These are phyloP conservation scores for Seira musarum DNA, from an alignment of 2,888 invertebrate genomes.

Conservation along the genomic window DNA sequence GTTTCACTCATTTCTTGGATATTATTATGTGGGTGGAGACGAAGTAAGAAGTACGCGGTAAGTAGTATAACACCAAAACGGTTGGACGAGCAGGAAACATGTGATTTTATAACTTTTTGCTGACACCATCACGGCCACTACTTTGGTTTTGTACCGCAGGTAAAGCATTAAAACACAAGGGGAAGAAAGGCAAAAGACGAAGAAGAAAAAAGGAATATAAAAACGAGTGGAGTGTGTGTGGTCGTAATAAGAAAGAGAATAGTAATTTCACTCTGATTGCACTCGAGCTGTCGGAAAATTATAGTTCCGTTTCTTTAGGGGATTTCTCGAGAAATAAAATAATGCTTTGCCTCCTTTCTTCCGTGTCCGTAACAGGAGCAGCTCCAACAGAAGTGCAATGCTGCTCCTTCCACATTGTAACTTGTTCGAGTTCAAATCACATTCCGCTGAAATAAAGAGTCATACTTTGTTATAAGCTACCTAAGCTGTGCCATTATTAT, in stretches of 20 bases:
- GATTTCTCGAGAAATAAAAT: conserved; percentile 56
- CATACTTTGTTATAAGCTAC: conserved; percentile 4
- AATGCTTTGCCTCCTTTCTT: conserved; percentile 16
- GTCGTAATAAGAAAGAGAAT: conserved; percentile 44
- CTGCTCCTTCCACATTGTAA: conserved; percentile 1
- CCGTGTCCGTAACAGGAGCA: too few relatives aligned
- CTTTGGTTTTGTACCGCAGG: not conserved
- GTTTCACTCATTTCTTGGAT: conserved; percentile 39
- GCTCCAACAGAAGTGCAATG: too few relatives aligned
- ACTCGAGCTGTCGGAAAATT: conserved; percentile 59
- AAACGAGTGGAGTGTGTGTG: conserved; percentile 6
- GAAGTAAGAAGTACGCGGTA: not conserved
- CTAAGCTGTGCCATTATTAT: conserved; percentile 7
- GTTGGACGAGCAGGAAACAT: conserved; percentile 8
- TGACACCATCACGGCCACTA: conserved; percentile 2
- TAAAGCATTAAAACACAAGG: conserved; percentile 10
- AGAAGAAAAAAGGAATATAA: not conserved
- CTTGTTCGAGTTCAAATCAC: conserved; percentile 6
- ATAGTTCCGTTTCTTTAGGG: conserved; percentile 59
- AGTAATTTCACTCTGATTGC: conserved; percentile 61
- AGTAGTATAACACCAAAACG: conserved; percentile 22
- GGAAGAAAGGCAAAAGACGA: not conserved
- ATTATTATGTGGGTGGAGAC: conserved; percentile 38
- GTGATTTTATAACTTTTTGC: conserved; percentile 28
- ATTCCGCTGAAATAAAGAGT: not conserved